Percentiles rank a stretch among this genome's conserved stretches.
Conservation (phyloP, 37 sponge, comb jelly and placozoan genomes). For the Halichondria panicea region DNA sequence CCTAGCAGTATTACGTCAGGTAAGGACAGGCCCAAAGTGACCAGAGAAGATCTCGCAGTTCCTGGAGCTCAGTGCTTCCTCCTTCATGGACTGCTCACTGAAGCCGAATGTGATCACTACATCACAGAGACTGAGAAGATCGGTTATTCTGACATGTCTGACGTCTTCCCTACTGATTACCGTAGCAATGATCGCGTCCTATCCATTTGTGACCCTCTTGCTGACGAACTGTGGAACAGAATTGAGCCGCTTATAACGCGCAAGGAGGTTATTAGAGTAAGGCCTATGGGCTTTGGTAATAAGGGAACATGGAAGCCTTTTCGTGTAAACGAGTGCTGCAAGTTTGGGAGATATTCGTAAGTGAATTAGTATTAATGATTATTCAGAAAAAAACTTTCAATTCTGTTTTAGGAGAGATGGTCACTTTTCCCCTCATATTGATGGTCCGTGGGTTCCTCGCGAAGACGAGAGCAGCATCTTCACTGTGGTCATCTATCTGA, state of each 20-base stretch:
- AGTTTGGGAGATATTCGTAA: constrained; percentile 42
- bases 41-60: constrained; percentile 31
- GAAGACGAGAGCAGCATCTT: constrained; percentile 47
- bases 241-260: constrained; percentile 25
- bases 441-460: constrained; percentile 58
- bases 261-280: constrained; percentile 34
- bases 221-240: constrained; percentile 31
- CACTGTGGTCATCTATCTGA: constrained; percentile 46
- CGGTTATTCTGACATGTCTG: constrained; percentile 19
- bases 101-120: constrained; percentile 37
- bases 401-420: constrained; percentile 31
- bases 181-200: constrained; percentile 42
- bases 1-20: too few relatives aligned
- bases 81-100: constrained; percentile 22
- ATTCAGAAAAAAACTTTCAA: too few relatives aligned
- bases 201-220: constrained; percentile 25
- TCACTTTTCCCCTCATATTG: constrained; percentile 50
- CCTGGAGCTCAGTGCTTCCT: constrained; percentile 32
- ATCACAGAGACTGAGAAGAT: constrained; percentile 33
- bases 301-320: constrained; percentile 50
- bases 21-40: too few relatives aligned
- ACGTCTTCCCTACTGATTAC: constrained; percentile 32
- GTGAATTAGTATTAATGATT: too few relatives aligned
- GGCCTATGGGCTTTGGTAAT: constrained; percentile 54
- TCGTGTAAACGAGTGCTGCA: constrained; percentile 45